Base-by-base conservation (phyloP, 2,888 invertebrate genomes). In the Cartodere bifasciata region DNA sequence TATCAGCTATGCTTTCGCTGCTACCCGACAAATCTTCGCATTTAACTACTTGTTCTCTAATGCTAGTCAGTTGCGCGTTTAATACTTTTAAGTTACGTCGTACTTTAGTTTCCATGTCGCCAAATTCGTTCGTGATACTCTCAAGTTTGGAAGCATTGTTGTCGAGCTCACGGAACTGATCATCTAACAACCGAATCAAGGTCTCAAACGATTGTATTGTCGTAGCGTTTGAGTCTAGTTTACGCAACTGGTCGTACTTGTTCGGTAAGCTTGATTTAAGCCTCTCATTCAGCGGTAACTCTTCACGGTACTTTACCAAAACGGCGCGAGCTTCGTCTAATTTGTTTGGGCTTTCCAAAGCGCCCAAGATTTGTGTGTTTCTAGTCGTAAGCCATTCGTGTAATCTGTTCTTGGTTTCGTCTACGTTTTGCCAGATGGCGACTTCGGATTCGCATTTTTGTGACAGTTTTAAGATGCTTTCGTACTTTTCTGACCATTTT, bases 361-460 rank as follows among this genome's bases (percentile, higher is more conserved):
- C 81, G 43, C 77, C 75, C 25, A 75, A 72, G 3, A 94, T 63
- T 17, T 74, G 74, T 43, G 79, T 75, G 34, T 82, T 82, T 13
- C 84, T 88, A 51, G 84, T 80, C 35, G 74, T 73, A 4, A 91
- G 53, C 94, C 94, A 94, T 13, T 75, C 71, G 1, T 81, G 61
- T 3, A 92, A 64, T 52, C 86, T 86, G 39, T 80, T 79, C 52
- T 85, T 86, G 0, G 79, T 75, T 35, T 85, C 84, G 44, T 87
- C 83, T 17, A 94, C 81, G 55, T 91, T 88, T 47, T 86, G 81
- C 90, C 91, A 92, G 30, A 91, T 80, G n/a, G 85, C 78, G 0
- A 81, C 68, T 58, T 92, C 88, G 0, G 86, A 83, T 60, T 94
- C 92, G 28, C 82, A 71, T 31, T 76, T 75, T 55, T 87, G 85